Conservation (phyloP, 2,113 vertebrate genomes). For the Ciconia maguari region DNA sequence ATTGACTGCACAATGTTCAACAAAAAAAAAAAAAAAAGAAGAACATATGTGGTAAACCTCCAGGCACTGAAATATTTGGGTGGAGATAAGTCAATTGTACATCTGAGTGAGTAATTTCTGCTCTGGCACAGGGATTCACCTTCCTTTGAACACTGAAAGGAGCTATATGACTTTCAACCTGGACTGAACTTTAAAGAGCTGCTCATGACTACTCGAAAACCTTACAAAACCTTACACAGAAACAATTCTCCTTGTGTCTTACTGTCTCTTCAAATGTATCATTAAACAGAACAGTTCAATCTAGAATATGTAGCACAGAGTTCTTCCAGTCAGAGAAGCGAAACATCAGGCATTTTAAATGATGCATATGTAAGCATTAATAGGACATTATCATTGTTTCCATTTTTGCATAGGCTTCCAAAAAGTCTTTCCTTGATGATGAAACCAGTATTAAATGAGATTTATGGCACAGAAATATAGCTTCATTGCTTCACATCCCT, state of each 20-base stretch:
- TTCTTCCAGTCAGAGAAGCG: not conserved
- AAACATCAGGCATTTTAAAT: not conserved
- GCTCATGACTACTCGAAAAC: not conserved
- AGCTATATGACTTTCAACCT: constrained; percentile 1
- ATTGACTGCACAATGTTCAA: not conserved
- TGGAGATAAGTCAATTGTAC: constrained; percentile 34
- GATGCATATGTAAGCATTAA: not conserved
- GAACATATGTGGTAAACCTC: not conserved
- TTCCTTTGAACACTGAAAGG: constrained; percentile 19
- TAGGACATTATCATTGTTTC: not conserved
- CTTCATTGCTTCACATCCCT: not conserved
- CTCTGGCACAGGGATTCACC: not conserved
- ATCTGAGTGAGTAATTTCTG: constrained; percentile 46
- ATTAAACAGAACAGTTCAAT: not conserved
- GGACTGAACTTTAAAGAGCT: constrained; percentile 29
- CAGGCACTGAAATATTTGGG: constrained; percentile 17
- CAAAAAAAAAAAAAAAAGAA: not conserved
- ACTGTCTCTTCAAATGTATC: not conserved
- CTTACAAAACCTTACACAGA: not conserved
- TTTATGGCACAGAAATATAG: not conserved
- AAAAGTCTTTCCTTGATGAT: not conserved
- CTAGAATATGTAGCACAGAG: not conserved
- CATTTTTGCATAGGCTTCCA: not conserved
- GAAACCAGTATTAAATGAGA: not conserved
- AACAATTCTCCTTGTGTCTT: not conserved